A percentile compares a stretch with the other conserved stretches of the same genome.
Conservation (phyloP, 1,140 invertebrate genomes). For the Diploscapter pachys region DNA sequence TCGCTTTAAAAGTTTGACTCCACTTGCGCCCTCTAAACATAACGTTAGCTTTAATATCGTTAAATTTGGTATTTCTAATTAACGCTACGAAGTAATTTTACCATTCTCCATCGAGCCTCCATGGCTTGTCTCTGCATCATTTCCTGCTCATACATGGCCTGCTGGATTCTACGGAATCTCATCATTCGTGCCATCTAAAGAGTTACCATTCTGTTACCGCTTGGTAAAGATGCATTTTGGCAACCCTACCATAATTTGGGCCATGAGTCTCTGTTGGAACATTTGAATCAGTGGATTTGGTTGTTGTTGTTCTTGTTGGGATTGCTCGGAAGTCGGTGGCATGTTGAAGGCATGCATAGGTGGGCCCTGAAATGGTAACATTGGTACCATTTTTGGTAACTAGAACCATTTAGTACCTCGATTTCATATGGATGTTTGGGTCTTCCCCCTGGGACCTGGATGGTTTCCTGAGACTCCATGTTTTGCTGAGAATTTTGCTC, state of each 20-base stretch:
- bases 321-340: conserved; percentile 13
- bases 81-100: no score
- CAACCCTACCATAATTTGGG: neutral
- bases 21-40: no score
- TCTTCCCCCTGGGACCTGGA: conserved; percentile 7
- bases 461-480: conserved; percentile 8
- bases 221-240: no score
- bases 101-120: no score
- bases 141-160: conserved; percentile 13
- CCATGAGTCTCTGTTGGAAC: conserved; percentile 19
- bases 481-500: conserved; percentile 18
- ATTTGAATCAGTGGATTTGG: conserved; percentile 1
- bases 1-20: no score
- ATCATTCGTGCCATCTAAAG: neutral
- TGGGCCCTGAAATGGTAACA: neutral
- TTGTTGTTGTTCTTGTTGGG: conserved; percentile 7
- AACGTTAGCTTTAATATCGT: no score
- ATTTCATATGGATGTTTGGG: conserved; percentile 22
- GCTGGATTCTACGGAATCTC: conserved; percentile 17
- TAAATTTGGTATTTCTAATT: no score
- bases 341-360: conserved; percentile 10
- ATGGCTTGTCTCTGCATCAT: neutral
- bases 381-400: neutral
- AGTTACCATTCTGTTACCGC: no score
- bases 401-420: neutral